Evolutionary conservation across 23 tunicate genomes (phyloP).

Genomic region (Styela plicata): DNA sequence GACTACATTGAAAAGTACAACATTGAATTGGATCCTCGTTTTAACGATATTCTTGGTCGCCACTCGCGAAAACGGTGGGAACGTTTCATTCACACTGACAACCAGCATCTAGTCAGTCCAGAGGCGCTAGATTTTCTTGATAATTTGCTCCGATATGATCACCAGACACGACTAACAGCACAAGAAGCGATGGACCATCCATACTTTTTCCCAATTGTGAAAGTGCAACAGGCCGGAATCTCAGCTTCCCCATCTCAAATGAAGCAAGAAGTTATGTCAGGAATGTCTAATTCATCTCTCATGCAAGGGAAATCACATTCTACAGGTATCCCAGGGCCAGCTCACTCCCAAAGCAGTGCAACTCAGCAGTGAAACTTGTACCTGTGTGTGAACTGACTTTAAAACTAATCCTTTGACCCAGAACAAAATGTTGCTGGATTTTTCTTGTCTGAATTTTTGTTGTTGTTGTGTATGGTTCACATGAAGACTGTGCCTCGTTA

Average conservation of each 20-base stretch:
- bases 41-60: slow-evolving; percentile 9
- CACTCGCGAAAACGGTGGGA: slow-evolving; percentile 26
- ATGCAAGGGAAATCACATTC: slow-evolving; percentile 5
- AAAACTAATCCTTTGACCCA: too few species aligned
- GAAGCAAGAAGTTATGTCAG: not conserved
- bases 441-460: too few species aligned
- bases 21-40: slow-evolving; percentile 25
- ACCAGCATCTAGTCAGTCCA: slow-evolving; percentile 25
- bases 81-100: slow-evolving; percentile 15
- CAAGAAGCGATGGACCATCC: slow-evolving; percentile 27
- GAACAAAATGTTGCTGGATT: too few species aligned
- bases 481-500: too few species aligned
- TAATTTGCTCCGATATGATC: slow-evolving; percentile 25
- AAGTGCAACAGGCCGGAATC: slow-evolving; percentile 16
- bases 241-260: slow-evolving; percentile 2
- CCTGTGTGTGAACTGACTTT: too few species aligned
- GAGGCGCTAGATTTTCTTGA: slow-evolving; percentile 18
- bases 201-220: slow-evolving; percentile 20
- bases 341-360: not conserved
- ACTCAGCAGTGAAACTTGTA: not conserved
- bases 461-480: too few species aligned
- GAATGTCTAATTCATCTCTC: slow-evolving; percentile 11
- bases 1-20: slow-evolving; percentile 24
- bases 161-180: slow-evolving; percentile 26
- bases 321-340: not conserved